Conservation (phyloP, 2,888 invertebrate species). For the Agrypnus murinus region DNA sequence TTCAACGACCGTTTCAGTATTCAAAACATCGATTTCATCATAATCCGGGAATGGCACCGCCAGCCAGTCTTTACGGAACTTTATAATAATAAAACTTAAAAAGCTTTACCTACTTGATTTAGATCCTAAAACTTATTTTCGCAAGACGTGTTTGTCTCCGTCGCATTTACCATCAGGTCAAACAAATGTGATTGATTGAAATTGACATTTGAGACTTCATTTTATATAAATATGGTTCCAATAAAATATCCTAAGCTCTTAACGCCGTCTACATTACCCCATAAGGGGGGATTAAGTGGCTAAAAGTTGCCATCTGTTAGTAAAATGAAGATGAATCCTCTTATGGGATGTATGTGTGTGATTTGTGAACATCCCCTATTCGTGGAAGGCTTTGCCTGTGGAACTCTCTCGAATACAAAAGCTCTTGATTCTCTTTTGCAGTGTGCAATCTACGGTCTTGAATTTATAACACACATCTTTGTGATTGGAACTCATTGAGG, state of each 20-base stretch:
- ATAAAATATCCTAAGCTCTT: background rate
- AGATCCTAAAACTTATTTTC: constrained; percentile 1
- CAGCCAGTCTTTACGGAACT: background rate
- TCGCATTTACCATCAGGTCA: background rate
- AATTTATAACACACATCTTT: constrained; percentile 34
- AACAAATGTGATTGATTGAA: constrained; percentile 26
- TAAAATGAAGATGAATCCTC: constrained; percentile 41
- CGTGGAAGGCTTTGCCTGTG: constrained; percentile 18
- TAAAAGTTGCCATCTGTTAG: constrained; percentile 25
- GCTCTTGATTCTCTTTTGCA: constrained; percentile 26
- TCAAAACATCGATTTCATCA: constrained; percentile 2
- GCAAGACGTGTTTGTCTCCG: constrained; percentile 13
- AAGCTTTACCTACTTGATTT: constrained; percentile 10
- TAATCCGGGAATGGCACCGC: constrained; percentile 7
- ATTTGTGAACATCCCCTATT: constrained; percentile 39
- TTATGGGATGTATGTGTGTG: constrained; percentile 24
- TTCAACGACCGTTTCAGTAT: background rate
- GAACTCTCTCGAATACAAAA: constrained; percentile 29
- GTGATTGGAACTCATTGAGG: constrained; percentile 25
- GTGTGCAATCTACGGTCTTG: constrained; percentile 29
- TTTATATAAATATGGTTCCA: constrained; percentile 6
- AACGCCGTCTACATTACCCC: constrained; percentile 6
- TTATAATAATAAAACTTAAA: background rate
- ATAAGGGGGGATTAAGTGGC: constrained; percentile 25
- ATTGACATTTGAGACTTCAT: constrained; percentile 5